These are phyloP conservation scores for Troilus luridus DNA, from an alignment of 2,888 invertebrate species.

Conservation along the genomic window DNA sequence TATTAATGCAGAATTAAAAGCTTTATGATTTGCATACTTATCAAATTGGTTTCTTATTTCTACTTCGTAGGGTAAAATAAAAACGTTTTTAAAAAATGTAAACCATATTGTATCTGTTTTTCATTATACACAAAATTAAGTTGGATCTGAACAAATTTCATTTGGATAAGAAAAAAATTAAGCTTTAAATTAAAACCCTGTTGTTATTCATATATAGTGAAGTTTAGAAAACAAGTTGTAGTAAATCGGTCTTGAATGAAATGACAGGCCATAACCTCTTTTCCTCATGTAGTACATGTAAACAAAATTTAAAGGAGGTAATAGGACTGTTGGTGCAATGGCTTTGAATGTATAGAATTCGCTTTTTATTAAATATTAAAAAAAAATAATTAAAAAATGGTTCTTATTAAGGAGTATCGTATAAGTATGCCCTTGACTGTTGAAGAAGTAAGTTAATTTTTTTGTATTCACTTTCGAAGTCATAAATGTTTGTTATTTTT, in stretches of 20 bases:
- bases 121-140: too few relatives aligned
- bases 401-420: conserved; percentile 88
- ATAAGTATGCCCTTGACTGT: conserved; percentile 94
- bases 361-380: neutral
- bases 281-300: neutral
- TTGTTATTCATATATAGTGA: neutral
- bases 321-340: neutral
- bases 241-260: neutral
- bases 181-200: neutral
- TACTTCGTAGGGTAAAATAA: too few relatives aligned
- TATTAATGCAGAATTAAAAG: neutral
- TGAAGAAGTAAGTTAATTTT: conserved; percentile 80
- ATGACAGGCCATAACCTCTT: neutral
- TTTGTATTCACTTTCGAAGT: neutral
- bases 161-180: neutral
- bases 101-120: too few relatives aligned
- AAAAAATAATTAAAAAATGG: conserved; percentile 79
- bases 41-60: too few relatives aligned
- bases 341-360: neutral
- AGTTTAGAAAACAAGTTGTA: neutral
- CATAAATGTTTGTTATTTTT: neutral
- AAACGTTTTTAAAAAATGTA: too few relatives aligned
- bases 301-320: conserved; percentile 30
- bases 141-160: neutral
- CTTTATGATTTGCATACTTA: too few relatives aligned